Evolutionary conservation across 2,888 invertebrate genomes (phyloP), one percentile per base, ranked within the genome.

Genomic region (Linnaemya tessellans): DNA sequence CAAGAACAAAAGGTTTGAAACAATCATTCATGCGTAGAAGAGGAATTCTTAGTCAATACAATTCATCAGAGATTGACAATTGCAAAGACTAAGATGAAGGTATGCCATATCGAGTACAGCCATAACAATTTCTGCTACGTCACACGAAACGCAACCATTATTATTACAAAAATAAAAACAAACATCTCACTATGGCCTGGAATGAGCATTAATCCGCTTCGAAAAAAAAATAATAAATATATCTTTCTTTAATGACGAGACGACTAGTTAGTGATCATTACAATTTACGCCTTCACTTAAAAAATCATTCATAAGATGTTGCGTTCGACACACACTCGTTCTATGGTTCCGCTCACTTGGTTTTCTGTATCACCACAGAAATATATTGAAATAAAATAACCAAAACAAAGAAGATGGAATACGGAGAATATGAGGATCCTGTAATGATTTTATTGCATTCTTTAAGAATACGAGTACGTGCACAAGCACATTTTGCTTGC

Each of bases 271-370:
- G 41, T 25, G 62, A 75, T 75, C 75, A 58, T 70, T 77, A 58
- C 51, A 83, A 65, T 78, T 77, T 77, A 83, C 82, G 82, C 82
- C 77, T 83, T 83, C 82, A 58, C 71, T 60, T 58, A 65, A n/a
- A n/a, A n/a, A 78, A 78, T 83, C 82, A 83, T 83, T 83, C 82
- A 83, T 78, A 51, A 83, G 65, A 65, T 71, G 43, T 13, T 25
- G 30, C 58, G 11, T 41, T 18, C 43, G 51, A 35, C 11, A 51
- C 38, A 64, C 38, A 64, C 35, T 11, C 38, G n/a, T 49, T 0
- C 8, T 3, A 58, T 35, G 18, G 25, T 67, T 41, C 1, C 67
- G 56, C 67, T 68, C 38, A 60, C 41, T 62, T 60, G 25, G 30
- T 46, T 38, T 60, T 60, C 13, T 25, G 20, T 20, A 56, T 18